Base-by-base conservation (phyloP, 2,113 vertebrate species). In the Neotoma lepida region DNA sequence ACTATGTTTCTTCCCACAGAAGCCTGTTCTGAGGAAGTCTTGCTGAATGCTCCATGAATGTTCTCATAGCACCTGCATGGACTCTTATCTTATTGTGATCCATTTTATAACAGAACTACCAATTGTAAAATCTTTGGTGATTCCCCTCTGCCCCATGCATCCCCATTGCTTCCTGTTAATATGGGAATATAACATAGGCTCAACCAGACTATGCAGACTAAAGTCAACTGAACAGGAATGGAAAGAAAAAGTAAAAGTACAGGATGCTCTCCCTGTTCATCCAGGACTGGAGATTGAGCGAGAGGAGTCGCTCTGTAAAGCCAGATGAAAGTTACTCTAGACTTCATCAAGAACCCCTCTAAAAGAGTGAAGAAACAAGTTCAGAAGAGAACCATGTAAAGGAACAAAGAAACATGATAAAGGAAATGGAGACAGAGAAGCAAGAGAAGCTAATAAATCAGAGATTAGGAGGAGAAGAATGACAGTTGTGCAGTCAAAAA, bases 31-130 rank as follows among this genome's bases (percentile, higher is more conserved):
- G 9, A 24, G 2, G 66, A 74, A 81, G 35, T 26, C 46, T n/a
- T n/a, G 44, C 35, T 77, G 26, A 51, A 3, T 71, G 7, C 3
- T 7, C n/a, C 68, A 39, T 71, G 20, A 6, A 44, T 44, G 30
- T 4, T 41, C 56, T 39, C 14, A 17, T 2, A 2, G 41, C 9
- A 26, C 18, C 10, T 56, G 26, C 4, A 14, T 4, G n/a, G 20
- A 30, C n/a, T 10, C n/a, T 30, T 4, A 46, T 35, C 35, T 9
- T 14, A 41, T 30, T 20, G 4, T 10, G 1, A 0, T 1, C 6
- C 28, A 22, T 24, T 9, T 17, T 54, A n/a, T 9, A 22, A 6
- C 18, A 76, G 12, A n/a, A 33, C 17, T 51, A 20, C 1, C 20
- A 74, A 39, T 28, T 14, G 35, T n/a, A n/a, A 70, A n/a, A 8